These are phyloP conservation scores for Catocala nupta DNA, from an alignment of 2,888 invertebrate genomes.

Conservation along the genomic window DNA sequence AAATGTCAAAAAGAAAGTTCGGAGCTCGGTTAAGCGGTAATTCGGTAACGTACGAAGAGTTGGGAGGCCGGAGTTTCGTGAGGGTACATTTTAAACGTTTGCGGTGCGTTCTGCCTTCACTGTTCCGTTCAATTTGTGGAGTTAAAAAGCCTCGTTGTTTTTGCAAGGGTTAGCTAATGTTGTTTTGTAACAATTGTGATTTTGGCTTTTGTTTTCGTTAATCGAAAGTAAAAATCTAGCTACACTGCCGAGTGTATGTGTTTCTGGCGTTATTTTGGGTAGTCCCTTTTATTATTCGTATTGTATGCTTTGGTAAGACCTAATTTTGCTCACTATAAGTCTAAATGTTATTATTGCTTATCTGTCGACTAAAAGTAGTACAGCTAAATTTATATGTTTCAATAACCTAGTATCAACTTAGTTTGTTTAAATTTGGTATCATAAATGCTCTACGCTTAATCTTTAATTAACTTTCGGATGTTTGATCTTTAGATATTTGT, in stretches of 20 bases:
- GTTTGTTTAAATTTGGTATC: no score
- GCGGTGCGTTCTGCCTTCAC: conserved; percentile 2
- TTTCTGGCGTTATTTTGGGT: neutral
- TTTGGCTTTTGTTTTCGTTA: neutral
- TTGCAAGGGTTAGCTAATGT: conserved; percentile 1
- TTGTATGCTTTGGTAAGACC: no score
- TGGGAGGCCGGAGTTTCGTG: neutral
- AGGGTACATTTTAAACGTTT: conserved; percentile 4
- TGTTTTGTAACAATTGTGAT: conserved; percentile 1
- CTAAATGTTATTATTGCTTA: no score
- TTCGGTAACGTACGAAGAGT: conserved; percentile 3
- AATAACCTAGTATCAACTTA: no score
- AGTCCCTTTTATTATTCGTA: neutral
- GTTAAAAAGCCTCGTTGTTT: conserved; percentile 8
- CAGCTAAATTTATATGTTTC: no score
- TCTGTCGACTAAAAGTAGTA: no score
- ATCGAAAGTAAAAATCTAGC: neutral
- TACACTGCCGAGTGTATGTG: no score
- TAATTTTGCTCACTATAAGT: no score
- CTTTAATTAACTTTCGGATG: no score
- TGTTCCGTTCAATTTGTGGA: conserved; percentile 5
- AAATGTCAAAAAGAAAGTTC: conserved; percentile 3
- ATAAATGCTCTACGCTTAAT: no score
- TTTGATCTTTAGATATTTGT: no score
- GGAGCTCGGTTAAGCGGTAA: neutral